A percentile compares a stretch with the other conserved stretches of the same genome.
Conservation (phyloP, 2,113 vertebrate species). For the Coracopsis vasa region DNA sequence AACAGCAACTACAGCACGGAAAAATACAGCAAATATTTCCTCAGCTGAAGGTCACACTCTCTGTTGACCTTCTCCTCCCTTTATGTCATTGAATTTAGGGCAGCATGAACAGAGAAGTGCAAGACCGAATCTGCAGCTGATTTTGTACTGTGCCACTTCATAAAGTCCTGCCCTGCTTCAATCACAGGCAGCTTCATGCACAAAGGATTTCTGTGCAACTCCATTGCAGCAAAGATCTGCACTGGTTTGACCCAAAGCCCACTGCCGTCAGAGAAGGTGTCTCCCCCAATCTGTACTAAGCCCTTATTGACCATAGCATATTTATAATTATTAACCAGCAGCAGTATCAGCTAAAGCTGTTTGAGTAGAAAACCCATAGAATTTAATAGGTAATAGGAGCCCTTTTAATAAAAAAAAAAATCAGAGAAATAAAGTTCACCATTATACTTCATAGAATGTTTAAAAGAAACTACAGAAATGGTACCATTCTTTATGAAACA, state of each 20-base stretch:
- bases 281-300: background rate
- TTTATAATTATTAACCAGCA: background rate
- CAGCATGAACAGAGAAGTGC: background rate
- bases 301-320: background rate
- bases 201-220: background rate
- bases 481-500: background rate
- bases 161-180: background rate
- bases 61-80: background rate
- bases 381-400: background rate
- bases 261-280: background rate
- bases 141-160: background rate
- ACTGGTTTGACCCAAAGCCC: background rate
- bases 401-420: background rate
- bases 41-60: background rate
- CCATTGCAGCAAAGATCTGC: background rate
- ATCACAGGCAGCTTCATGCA: background rate
- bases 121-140: background rate
- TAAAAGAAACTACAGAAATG: background rate
- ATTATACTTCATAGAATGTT: background rate
- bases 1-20: background rate
- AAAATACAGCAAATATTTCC: slow-evolving; percentile 1
- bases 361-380: background rate
- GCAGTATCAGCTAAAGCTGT: background rate
- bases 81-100: background rate
- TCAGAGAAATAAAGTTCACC: background rate